Conservation (phyloP, 2,797 vertebrate species). For the Anguilla megastoma region DNA sequence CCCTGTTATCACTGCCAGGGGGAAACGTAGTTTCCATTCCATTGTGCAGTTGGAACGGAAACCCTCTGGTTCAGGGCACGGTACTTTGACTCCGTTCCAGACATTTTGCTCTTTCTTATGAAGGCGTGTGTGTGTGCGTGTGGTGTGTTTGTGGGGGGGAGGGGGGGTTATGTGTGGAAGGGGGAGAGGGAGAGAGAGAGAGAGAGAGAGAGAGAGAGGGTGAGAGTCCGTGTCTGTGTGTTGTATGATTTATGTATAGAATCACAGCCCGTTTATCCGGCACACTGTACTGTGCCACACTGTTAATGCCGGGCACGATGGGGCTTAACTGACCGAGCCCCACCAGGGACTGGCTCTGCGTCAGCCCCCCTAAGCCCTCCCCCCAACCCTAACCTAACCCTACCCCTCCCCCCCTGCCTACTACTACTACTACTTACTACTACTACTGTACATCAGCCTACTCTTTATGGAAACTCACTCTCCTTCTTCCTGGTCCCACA, state of each 20-base stretch:
- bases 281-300: background rate
- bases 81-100: slow-evolving; percentile 11
- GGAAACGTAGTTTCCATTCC: slow-evolving; percentile 11
- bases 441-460: background rate
- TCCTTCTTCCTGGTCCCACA: slow-evolving; percentile 43
- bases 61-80: background rate
- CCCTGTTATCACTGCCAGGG: background rate
- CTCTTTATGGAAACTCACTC: background rate
- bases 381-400: slow-evolving; percentile 21
- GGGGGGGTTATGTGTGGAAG: background rate
- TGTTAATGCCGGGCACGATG: background rate
- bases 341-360: background rate
- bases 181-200: too few species aligned
- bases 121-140: background rate
- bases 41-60: background rate
- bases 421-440: background rate
- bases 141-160: background rate
- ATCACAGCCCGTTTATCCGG: slow-evolving; percentile 18
- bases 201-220: too few species aligned
- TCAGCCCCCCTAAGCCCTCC: slow-evolving; percentile 3
- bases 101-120: background rate
- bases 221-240: background rate
- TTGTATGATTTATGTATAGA: background rate
- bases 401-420: background rate
- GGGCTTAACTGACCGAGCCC: background rate